phyloP scores from a whole-genome alignment of 2,113 vertebrate genomes.

The Anser cygnoides region DNA sequence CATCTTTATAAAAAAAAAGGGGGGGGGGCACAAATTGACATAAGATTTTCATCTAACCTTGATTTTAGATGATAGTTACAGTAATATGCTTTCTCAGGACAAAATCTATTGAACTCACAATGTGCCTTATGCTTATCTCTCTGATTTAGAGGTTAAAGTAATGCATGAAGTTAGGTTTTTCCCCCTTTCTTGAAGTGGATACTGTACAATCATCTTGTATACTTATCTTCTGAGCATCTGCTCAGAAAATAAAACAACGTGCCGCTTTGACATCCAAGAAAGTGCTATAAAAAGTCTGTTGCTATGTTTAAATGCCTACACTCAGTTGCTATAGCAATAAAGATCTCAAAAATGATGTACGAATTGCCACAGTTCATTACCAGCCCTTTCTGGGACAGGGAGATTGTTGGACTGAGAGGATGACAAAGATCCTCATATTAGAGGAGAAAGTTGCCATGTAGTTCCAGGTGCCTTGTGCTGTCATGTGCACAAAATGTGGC shows the following conservation, averaged over 20 bases:
- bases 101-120: not conserved
- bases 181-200: conserved; percentile 2
- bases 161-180: not conserved
- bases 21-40: not conserved
- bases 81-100: not conserved
- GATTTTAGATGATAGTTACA: not conserved
- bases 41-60: not conserved
- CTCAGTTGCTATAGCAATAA: conserved; percentile 72
- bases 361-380: conserved; percentile 29
- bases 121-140: not conserved
- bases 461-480: not conserved
- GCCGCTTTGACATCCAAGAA: conserved; percentile 62
- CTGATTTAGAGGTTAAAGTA: not conserved
- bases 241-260: conserved; percentile 70
- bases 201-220: conserved; percentile 5
- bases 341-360: conserved; percentile 47
- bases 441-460: not conserved
- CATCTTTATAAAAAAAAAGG: not conserved
- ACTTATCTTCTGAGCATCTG: conserved; percentile 61
- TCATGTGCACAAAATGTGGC: not conserved
- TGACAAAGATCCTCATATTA: not conserved
- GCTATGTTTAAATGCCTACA: conserved; percentile 73
- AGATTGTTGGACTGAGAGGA: not conserved
- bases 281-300: conserved; percentile 73
- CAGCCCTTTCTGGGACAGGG: conserved; percentile 46